Percentiles rank a stretch among this genome's conserved stretches.
These are phyloP conservation scores for Psilanteris sp. DNA, from an alignment of 1,140 invertebrate genomes.

Conservation along the genomic window DNA sequence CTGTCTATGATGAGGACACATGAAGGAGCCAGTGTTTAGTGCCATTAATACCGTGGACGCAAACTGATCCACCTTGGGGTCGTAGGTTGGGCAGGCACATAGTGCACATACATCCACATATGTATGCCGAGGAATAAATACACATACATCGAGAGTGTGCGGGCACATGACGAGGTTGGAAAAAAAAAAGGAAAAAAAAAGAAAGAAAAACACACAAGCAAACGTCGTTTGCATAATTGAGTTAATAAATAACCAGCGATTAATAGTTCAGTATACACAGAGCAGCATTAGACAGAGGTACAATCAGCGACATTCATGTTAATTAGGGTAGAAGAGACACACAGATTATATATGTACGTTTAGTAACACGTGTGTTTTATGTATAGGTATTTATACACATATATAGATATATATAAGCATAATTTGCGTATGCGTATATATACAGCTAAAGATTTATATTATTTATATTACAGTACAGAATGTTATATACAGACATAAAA, in stretches of 20 bases:
- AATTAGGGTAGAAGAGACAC: constrained; percentile 63
- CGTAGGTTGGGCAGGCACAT: constrained; percentile 2
- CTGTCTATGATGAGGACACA: constrained; percentile 34
- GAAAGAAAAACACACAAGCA: constrained; percentile 62
- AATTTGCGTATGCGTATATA: too few relatives aligned
- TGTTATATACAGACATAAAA: constrained; percentile 36
- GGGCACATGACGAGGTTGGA: constrained; percentile 42
- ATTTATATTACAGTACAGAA: constrained; percentile 17
- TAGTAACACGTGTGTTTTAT: constrained; percentile 48
- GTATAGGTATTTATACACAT: too few relatives aligned
- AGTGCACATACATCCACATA: constrained; percentile 31
- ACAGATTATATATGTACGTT: constrained; percentile 58
- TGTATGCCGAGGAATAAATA: constrained; percentile 20
- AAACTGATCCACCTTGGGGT: constrained; percentile 12
- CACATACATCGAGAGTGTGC: constrained; percentile 47
- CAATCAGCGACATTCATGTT: constrained; percentile 78
- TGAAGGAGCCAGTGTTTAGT: constrained; percentile 33
- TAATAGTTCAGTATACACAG: constrained; percentile 72
- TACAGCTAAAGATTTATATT: constrained; percentile 19
- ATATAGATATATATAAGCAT: too few relatives aligned
- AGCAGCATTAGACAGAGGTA: constrained; percentile 79
- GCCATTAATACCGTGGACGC: constrained; percentile 13
- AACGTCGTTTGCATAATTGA: constrained; percentile 61
- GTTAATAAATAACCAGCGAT: constrained; percentile 68
- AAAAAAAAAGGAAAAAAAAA: too few relatives aligned